phyloP scores from a whole-genome alignment of 2,113 vertebrate genomes.

The Rhabdornis inornatus region DNA sequence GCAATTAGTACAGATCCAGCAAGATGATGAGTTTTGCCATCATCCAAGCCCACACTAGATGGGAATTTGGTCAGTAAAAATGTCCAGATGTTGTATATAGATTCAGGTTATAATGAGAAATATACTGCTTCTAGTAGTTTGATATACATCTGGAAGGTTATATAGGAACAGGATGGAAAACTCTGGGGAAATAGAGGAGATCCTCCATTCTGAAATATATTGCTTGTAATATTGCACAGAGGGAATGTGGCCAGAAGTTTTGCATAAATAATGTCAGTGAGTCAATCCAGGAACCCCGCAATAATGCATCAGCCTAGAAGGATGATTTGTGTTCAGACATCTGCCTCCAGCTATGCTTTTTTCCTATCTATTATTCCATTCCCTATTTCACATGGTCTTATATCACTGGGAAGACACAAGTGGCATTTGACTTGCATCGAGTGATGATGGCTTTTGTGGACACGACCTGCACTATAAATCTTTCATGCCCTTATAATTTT shows the following conservation, averaged over 20 bases:
- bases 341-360: conserved; percentile 17
- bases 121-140: neutral
- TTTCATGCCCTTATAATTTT: conserved; percentile 6
- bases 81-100: neutral
- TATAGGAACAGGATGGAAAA: neutral
- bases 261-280: conserved; percentile 32
- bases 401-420: conserved; percentile 32
- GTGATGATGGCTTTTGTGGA: conserved; percentile 1
- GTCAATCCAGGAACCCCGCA: neutral
- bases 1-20: neutral
- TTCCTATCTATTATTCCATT: neutral
- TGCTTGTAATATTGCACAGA: neutral
- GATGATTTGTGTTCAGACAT: conserved; percentile 47
- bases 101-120: neutral
- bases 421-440: neutral
- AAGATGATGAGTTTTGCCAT: neutral
- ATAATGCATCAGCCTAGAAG: conserved; percentile 5
- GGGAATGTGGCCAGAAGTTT: conserved; percentile 44
- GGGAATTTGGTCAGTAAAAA: neutral
- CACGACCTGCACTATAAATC: neutral
- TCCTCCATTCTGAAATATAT: neutral
- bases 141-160: neutral
- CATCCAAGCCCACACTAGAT: neutral
- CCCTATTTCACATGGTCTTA: neutral
- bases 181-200: conserved; percentile 1